These are phyloP conservation scores for Brenthis daphne DNA, from an alignment of 2,888 invertebrate species.

Conservation along the genomic window DNA sequence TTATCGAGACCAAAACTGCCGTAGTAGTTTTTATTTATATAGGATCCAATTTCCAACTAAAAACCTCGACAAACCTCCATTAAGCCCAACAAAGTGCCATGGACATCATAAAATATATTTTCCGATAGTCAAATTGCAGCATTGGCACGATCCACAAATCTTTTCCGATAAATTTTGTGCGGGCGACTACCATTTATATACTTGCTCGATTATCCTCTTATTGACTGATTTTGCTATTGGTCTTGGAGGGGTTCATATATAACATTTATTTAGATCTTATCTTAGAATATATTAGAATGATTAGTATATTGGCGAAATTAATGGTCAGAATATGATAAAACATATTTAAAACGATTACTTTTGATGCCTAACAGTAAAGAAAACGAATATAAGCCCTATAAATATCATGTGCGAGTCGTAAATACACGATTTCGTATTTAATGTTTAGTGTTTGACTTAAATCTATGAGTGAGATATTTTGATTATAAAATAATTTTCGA, in stretches of 20 bases:
- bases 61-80: conserved; percentile 55
- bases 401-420: too few species aligned
- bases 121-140: conserved; percentile 77
- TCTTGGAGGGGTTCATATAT: not conserved
- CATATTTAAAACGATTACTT: too few species aligned
- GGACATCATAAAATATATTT: conserved; percentile 77
- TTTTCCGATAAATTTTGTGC: conserved; percentile 73
- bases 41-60: conserved; percentile 45
- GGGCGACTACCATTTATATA: conserved; percentile 50
- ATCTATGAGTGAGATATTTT: too few species aligned
- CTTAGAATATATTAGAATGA: not conserved
- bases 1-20: not conserved
- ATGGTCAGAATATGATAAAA: too few species aligned
- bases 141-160: conserved; percentile 71
- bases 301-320: conserved; percentile 4
- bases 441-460: too few species aligned
- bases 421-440: too few species aligned
- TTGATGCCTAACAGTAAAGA: too few species aligned
- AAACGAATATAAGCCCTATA: too few species aligned
- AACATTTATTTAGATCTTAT: not conserved
- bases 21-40: conserved; percentile 16
- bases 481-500: too few species aligned
- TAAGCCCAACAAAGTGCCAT: conserved; percentile 67
- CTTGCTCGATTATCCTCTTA: conserved; percentile 48
- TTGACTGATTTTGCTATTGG: conserved; percentile 26